Conservation (phyloP, 2,888 invertebrate species). For the Leptinotarsa haldemani region DNA sequence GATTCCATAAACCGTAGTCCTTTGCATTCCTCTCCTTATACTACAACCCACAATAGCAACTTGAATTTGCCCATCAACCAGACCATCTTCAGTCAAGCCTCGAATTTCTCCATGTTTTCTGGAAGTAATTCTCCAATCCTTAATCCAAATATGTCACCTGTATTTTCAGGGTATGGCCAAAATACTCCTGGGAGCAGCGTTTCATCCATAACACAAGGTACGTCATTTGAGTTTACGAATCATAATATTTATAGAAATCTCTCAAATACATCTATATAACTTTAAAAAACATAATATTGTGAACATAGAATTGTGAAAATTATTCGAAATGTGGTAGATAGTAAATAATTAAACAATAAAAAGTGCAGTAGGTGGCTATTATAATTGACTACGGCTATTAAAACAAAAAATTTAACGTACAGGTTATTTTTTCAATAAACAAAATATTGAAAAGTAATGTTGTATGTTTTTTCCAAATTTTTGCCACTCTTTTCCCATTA, state of each 20-base stretch:
- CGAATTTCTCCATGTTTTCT: slow-evolving; percentile 57
- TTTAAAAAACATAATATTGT: too few relatives aligned
- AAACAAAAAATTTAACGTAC: too few relatives aligned
- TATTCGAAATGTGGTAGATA: too few relatives aligned
- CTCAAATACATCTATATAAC: too few relatives aligned
- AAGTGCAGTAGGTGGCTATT: too few relatives aligned
- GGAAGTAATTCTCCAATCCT: slow-evolving; percentile 58
- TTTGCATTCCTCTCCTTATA: slow-evolving; percentile 56
- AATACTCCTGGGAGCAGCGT: slow-evolving; percentile 62
- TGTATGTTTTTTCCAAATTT: slow-evolving; percentile 1
- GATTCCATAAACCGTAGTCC: slow-evolving; percentile 48
- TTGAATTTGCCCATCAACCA: slow-evolving; percentile 58
- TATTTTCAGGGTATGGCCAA: slow-evolving; percentile 57
- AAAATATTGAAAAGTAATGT: too few relatives aligned
- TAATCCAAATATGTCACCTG: slow-evolving; percentile 59
- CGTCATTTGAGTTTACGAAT: neutral
- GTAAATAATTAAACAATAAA: too few relatives aligned
- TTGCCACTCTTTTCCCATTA: neutral
- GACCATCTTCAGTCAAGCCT: slow-evolving; percentile 53
- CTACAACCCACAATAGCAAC: slow-evolving; percentile 59
- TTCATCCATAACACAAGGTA: slow-evolving; percentile 72
- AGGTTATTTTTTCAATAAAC: too few relatives aligned
- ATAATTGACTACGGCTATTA: too few relatives aligned
- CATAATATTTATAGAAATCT: too few relatives aligned
- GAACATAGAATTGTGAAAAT: too few relatives aligned